phyloP scores from a whole-genome alignment of 2,888 invertebrate genomes.

The Eledone cirrhosa region DNA sequence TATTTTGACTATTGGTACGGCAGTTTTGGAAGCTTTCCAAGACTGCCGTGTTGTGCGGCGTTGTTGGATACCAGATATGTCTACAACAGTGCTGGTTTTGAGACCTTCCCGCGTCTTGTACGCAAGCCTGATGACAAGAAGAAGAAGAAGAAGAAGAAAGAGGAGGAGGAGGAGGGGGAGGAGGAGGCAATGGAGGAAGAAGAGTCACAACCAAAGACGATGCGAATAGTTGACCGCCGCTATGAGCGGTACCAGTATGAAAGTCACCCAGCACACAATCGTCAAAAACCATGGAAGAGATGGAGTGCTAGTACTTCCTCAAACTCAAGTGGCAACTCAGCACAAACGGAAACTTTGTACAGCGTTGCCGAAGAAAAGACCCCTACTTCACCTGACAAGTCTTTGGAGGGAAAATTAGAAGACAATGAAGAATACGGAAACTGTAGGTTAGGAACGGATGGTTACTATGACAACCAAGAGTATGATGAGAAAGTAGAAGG shows the following conservation, averaged over 20 bases:
- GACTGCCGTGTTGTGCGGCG: slow-evolving; percentile 23
- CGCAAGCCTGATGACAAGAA: slow-evolving; percentile 9
- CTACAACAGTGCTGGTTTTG: slow-evolving; percentile 19
- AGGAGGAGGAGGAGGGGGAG: slow-evolving; percentile 27
- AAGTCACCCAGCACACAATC: slow-evolving; percentile 25
- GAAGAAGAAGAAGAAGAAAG: slow-evolving; percentile 21
- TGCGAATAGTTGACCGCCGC: slow-evolving; percentile 16
- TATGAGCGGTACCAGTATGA: slow-evolving; percentile 31
- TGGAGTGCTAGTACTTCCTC: slow-evolving; percentile 30
- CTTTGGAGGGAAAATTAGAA: slow-evolving; percentile 1
- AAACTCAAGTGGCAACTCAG: slow-evolving; percentile 28
- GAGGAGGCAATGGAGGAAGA: slow-evolving; percentile 24
- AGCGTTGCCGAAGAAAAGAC: slow-evolving; percentile 29
- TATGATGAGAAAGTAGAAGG: neutral
- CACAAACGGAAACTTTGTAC: slow-evolving; percentile 11
- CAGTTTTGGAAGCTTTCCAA: slow-evolving; percentile 35
- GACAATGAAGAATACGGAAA: neutral
- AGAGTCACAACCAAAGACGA: slow-evolving; percentile 17
- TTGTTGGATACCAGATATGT: slow-evolving; percentile 24
- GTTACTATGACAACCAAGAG: neutral
- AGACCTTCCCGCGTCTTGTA: slow-evolving; percentile 22
- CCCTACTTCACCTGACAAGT: slow-evolving; percentile 22
- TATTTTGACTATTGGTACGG: slow-evolving; percentile 42
- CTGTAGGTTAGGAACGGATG: neutral
- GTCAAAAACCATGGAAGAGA: slow-evolving; percentile 27